Evolutionary conservation across 2,797 vertebrate species (phyloP).

Genomic region (Arctocebus calabarensis): DNA sequence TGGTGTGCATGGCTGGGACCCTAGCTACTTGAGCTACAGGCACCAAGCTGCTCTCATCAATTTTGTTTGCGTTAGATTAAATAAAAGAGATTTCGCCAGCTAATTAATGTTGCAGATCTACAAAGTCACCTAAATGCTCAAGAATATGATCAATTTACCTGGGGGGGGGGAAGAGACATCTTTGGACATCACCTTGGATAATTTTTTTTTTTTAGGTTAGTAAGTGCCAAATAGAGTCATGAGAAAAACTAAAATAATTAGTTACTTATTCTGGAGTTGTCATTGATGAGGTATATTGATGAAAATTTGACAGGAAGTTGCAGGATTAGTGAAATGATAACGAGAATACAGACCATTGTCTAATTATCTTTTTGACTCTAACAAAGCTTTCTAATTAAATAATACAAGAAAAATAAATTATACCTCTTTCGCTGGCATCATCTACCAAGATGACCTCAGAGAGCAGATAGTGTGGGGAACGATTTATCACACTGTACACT

Average conservation of each 20-base stretch:
- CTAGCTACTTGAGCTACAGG: too few relatives aligned
- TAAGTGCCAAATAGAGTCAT: neutral
- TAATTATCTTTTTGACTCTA: neutral
- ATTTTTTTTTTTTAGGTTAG: neutral
- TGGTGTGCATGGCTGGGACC: too few relatives aligned
- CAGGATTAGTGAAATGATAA: neutral
- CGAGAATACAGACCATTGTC: neutral
- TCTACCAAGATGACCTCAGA: conserved; percentile 96
- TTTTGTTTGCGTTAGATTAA: neutral
- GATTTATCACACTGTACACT: conserved; percentile 94
- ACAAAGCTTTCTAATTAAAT: conserved; percentile 17
- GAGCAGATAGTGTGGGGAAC: conserved; percentile 93
- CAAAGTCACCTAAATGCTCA: neutral
- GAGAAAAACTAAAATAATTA: conserved; percentile 9
- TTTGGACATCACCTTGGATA: neutral
- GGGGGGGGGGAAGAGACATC: neutral
- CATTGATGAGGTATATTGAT: neutral
- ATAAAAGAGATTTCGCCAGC: neutral
- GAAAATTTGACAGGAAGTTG: neutral
- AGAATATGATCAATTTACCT: neutral
- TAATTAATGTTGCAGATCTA: neutral
- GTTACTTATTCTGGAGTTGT: neutral
- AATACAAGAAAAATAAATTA: neutral
- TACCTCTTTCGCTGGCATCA: conserved; percentile 98
- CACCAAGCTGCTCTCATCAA: neutral